Conservation (phyloP, 2,888 invertebrate species). For the Protonemura montana region DNA sequence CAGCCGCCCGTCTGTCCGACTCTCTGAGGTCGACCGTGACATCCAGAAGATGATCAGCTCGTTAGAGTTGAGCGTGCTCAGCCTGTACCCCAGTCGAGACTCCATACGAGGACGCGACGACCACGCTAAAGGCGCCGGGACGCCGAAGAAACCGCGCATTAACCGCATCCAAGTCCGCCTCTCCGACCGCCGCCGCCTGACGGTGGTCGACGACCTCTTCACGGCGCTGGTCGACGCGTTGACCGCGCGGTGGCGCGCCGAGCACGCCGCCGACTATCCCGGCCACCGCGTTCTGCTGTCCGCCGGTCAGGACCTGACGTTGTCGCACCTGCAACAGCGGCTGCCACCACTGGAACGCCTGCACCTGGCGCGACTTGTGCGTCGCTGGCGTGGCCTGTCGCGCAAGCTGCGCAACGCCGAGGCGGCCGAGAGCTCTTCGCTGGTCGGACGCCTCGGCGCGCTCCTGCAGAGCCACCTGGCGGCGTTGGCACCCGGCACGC, state of each 20-base stretch:
- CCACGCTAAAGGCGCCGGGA: no score
- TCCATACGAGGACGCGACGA: not conserved
- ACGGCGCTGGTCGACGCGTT: not conserved
- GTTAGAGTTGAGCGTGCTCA: not conserved
- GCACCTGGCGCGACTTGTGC: not conserved
- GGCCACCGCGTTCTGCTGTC: not conserved
- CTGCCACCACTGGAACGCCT: not conserved
- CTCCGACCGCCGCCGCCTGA: not conserved
- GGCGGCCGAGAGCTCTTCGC: not conserved
- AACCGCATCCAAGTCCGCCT: not conserved
- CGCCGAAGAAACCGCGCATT: not conserved
- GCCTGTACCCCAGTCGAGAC: not conserved
- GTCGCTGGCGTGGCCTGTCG: not conserved
- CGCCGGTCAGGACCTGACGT: not conserved
- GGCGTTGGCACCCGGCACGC: not conserved
- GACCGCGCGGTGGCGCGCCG: not conserved
- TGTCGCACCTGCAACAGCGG: not conserved
- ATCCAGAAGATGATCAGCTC: not conserved
- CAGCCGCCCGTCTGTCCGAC: not conserved
- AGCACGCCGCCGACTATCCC: not conserved
- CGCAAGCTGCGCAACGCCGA: not conserved
- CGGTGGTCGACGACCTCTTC: not conserved
- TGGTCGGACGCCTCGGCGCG: not conserved
- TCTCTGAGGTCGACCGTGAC: not conserved
- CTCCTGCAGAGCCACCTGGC: not conserved